A percentile compares a stretch with the other conserved stretches of the same genome.
These are phyloP conservation scores for Ladona fulva DNA, from an alignment of 1,140 invertebrate species.

Conservation along the genomic window DNA sequence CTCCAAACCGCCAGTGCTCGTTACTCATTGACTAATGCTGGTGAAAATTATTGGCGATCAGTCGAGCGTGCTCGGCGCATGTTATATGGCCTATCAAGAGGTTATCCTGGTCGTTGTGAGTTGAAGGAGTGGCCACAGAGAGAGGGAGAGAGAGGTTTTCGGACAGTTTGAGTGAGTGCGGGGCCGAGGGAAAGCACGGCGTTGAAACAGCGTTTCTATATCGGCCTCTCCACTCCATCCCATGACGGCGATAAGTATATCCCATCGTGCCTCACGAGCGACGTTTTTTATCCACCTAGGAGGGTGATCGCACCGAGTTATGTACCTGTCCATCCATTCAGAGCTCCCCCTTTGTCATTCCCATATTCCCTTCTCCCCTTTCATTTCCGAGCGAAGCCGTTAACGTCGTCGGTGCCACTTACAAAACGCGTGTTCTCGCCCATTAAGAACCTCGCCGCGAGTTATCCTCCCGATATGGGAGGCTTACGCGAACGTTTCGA, in stretches of 20 bases:
- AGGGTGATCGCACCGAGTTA: no score
- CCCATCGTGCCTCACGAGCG: background rate
- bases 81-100: background rate
- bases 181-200: background rate
- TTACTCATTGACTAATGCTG: background rate
- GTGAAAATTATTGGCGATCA: slow-evolving; percentile 9
- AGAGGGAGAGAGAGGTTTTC: background rate
- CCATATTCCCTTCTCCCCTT: background rate
- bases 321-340: no score
- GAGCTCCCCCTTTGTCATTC: no score
- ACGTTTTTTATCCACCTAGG: background rate
- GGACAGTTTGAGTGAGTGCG: background rate
- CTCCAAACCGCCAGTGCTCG: background rate
- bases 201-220: background rate
- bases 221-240: background rate
- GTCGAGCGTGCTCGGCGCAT: background rate
- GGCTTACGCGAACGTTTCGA: no score
- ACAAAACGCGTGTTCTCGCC: no score
- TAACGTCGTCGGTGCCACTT: background rate
- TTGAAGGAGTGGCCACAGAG: background rate
- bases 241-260: background rate
- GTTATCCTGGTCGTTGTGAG: background rate
- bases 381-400: background rate
- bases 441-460: no score
- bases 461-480: no score